Base-by-base conservation (phyloP, 2,113 vertebrate species). In the Phoenicopterus ruber region DNA sequence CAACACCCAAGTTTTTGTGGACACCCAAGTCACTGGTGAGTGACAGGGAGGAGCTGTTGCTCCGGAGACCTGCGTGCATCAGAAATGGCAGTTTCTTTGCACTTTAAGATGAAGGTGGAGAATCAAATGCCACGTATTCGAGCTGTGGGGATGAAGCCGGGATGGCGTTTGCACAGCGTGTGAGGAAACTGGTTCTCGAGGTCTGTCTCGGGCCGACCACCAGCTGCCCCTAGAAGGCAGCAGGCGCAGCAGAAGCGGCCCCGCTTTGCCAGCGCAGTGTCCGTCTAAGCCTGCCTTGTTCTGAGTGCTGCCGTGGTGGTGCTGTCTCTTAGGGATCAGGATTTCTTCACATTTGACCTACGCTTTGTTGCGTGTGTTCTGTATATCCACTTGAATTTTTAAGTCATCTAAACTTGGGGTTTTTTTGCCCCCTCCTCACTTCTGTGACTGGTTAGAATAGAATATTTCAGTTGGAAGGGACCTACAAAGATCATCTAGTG, bases 301-400 rank as follows among this genome's bases (percentile, higher is more conserved):
- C 36, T 13, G 32, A 42, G 18, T 0, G 4, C 55, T 71, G 55
- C 55, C 1, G 1, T 0, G 1, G 5, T 9, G 32, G 12, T 25
- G 26, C 82, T 31, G 11, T 11, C 16, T 13, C 24, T 25, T 54
- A 11, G 32, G 42, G 40, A 32, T 26, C 17, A 47, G 40, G 9
- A 10, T 9, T 26, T 8, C 49, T 47, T 74, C 21, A 1, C 3
- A 4, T 52, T 26, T 32, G 34, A 15, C 28, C 58, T 31, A 1
- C 8, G 12, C 46, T 52, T 54, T 54, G 49, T 38, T 32, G 49
- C 1, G 1, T 55, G 5, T 21, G 21, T 38, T 59, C 9, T 6
- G 20, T 47, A 9, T 61, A 31, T 20, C 25, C 46, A 10, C 21
- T 13, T 31, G 46, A 52, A 32, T 61, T 32, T 46, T 52, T 38